phyloP scores from a whole-genome alignment of 2,888 invertebrate genomes.

The Marronus borbonicus region DNA sequence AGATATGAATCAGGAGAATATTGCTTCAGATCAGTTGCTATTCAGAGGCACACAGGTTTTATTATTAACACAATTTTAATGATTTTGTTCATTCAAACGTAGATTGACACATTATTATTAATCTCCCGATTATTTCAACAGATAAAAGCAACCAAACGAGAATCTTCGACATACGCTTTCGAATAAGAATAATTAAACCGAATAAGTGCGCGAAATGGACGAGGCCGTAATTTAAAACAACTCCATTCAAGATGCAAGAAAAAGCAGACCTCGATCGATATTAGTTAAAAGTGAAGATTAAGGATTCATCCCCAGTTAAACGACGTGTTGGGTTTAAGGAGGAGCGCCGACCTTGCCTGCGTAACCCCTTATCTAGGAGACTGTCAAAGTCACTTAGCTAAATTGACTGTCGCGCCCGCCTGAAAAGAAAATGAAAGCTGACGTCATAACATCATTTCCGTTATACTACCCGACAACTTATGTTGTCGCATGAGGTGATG shows the following conservation, averaged over 20 bases:
- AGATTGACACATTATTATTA: too few species aligned
- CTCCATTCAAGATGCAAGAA: not conserved
- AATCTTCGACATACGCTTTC: too few species aligned
- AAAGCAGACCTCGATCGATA: conserved; percentile 21
- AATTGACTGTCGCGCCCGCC: conserved; percentile 51
- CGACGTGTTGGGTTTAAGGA: conserved; percentile 42
- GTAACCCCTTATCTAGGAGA: conserved; percentile 48
- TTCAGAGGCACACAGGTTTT: too few species aligned
- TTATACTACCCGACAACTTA: conserved; percentile 26
- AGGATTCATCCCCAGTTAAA: conserved; percentile 37
- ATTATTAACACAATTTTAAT: too few species aligned
- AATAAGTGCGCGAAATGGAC: too few species aligned
- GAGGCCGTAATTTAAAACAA: too few species aligned
- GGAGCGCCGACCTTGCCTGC: conserved; percentile 30
- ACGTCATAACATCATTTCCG: conserved; percentile 39
- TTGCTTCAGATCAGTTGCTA: too few species aligned
- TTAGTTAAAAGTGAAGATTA: conserved; percentile 44
- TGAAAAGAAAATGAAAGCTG: conserved; percentile 50
- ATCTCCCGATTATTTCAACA: too few species aligned
- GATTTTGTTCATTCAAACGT: too few species aligned
- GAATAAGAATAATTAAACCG: too few species aligned
- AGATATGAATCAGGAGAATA: too few species aligned
- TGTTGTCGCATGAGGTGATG: conserved; percentile 22
- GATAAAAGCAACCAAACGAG: too few species aligned
- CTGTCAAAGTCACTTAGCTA: conserved; percentile 53